Evolutionary conservation across 2,797 vertebrate genomes (phyloP).

Genomic region (Hippocampus kuda): DNA sequence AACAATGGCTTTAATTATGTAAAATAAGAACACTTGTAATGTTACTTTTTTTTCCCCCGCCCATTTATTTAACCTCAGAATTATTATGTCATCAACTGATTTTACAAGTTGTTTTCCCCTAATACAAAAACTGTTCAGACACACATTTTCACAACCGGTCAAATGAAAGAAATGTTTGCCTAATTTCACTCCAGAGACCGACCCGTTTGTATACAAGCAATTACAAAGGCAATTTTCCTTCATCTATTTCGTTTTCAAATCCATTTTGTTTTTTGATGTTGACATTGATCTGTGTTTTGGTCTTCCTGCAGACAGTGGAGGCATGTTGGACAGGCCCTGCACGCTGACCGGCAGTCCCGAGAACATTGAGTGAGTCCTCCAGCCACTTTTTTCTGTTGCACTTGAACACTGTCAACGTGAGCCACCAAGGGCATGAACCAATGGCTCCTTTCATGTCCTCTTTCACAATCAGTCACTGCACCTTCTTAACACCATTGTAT

Average conservation of each 20-base stretch:
- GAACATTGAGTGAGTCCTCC: conserved; percentile 87
- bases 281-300: neutral
- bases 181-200: neutral
- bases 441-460: conserved; percentile 9
- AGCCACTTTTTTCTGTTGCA: conserved; percentile 15
- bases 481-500: conserved; percentile 35
- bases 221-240: neutral
- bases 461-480: conserved; percentile 12
- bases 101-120: neutral
- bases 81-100: neutral
- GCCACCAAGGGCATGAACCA: conserved; percentile 22
- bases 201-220: neutral
- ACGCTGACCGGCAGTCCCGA: conserved; percentile 92
- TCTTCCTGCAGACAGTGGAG: conserved; percentile 80
- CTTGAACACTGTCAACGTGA: conserved; percentile 20
- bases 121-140: neutral
- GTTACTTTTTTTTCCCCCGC: too few relatives aligned
- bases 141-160: neutral
- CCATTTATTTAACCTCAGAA: neutral
- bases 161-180: too few relatives aligned
- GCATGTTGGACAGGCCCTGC: conserved; percentile 94
- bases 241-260: neutral
- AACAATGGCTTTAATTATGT: too few relatives aligned
- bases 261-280: neutral
- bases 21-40: too few relatives aligned